A percentile compares a stretch with the other conserved stretches of the same genome.
Evolutionary conservation across 2,113 vertebrate genomes (phyloP).

Genomic region (Edolisoma coerulescens): DNA sequence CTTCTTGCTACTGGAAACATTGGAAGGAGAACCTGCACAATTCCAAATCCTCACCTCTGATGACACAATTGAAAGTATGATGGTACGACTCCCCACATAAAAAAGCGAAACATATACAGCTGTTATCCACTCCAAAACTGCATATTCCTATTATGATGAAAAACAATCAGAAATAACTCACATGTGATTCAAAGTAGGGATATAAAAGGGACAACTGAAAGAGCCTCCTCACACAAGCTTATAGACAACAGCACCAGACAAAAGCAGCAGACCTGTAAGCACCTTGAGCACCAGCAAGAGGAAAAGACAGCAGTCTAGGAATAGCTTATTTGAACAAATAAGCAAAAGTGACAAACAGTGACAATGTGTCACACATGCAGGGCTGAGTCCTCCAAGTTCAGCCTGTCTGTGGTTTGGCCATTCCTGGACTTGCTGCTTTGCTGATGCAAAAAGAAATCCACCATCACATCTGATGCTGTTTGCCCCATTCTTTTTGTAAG

Average conservation of each 20-base stretch:
- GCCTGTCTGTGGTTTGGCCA: not conserved
- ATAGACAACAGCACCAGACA: not conserved
- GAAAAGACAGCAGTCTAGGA: not conserved
- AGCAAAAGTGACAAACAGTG: not conserved
- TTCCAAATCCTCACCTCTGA: not conserved
- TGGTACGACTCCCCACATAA: not conserved
- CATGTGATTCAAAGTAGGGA: not conserved
- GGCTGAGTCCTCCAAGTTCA: not conserved
- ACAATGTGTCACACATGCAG: rapidly evolving
- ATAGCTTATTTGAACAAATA: not conserved
- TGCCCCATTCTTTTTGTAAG: not conserved
- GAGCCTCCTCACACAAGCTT: not conserved
- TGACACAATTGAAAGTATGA: not conserved
- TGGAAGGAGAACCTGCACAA: not conserved
- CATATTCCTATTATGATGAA: not conserved
- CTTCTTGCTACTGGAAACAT: not conserved
- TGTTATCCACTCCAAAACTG: not conserved
- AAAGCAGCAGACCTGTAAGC: not conserved
- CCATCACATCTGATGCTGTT: not conserved
- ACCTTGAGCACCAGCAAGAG: not conserved
- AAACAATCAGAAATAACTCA: not conserved
- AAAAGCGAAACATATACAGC: not conserved
- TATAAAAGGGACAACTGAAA: not conserved
- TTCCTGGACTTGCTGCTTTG: not conserved
- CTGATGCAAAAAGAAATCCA: not conserved